Conservation (phyloP, 2,113 vertebrate species). For the Pelmatolapia mariae region DNA sequence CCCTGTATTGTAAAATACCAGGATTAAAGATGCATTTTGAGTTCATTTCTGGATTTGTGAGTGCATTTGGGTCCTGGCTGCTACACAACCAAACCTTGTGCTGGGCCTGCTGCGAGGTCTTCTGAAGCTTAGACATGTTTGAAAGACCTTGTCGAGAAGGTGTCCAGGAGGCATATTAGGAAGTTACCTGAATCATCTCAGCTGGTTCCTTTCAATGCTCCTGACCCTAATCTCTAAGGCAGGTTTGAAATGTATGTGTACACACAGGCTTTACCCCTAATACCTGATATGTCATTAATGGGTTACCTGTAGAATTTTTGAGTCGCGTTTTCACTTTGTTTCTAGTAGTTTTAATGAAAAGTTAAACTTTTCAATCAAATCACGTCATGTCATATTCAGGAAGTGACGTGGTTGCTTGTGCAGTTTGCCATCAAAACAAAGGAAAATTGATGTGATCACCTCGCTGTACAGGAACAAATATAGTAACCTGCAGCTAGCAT, state of each 20-base stretch:
- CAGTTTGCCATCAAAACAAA: fast-evolving
- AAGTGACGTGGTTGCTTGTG: not conserved
- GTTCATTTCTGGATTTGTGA: not conserved
- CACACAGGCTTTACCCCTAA: not conserved
- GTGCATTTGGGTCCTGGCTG: not conserved
- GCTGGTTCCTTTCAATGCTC: not conserved
- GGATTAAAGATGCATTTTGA: not conserved
- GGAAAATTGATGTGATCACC: not conserved
- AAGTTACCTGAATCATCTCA: not conserved
- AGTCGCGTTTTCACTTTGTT: fast-evolving
- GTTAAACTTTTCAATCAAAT: not conserved
- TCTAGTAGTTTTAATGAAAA: not conserved
- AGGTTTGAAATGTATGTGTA: not conserved
- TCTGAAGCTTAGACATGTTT: not conserved
- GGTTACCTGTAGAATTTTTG: not conserved
- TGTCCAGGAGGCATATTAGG: not conserved
- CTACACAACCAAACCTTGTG: not conserved
- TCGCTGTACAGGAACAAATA: not conserved
- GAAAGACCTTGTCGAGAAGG: not conserved
- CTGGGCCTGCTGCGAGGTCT: not conserved
- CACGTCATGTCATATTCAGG: not conserved
- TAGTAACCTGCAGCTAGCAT: not conserved
- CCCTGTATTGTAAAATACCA: not conserved
- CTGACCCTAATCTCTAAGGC: not conserved
- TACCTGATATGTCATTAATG: fast-evolving